Evolutionary conservation across 2,797 vertebrate genomes (phyloP).

Genomic region (Melanogrammus aeglefinus): DNA sequence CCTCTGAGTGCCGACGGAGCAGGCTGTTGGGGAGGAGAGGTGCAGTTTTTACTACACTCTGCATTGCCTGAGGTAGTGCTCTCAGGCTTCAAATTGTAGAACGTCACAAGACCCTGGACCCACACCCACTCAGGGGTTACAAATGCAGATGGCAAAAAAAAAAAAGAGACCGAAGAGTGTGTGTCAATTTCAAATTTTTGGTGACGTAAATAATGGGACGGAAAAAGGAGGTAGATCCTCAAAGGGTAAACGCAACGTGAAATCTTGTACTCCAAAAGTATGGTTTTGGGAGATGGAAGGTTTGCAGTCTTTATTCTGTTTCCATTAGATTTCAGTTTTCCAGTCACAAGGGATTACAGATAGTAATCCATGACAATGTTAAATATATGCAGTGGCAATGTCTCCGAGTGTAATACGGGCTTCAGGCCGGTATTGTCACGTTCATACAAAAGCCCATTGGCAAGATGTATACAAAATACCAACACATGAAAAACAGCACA

Average conservation of each 20-base stretch:
- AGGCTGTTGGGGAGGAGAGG: conserved; percentile 75
- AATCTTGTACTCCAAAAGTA: conserved; percentile 51
- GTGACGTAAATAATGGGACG: background rate
- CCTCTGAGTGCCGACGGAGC: conserved; percentile 64
- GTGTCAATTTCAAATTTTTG: conserved; percentile 38
- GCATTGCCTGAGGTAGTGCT: conserved; percentile 63
- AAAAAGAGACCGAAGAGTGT: conserved; percentile 43
- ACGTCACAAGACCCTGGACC: conserved; percentile 76
- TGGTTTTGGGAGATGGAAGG: conserved; percentile 53
- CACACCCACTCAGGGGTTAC: conserved; percentile 50
- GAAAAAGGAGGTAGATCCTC: background rate
- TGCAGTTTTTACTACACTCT: conserved; percentile 76
- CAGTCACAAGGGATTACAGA: conserved; percentile 50
- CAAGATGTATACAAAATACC: conserved; percentile 52
- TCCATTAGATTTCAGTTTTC: conserved; percentile 44
- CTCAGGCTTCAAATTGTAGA: conserved; percentile 73
- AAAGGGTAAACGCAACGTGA: conserved; percentile 24
- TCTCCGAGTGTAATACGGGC: conserved; percentile 52
- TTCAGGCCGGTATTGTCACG: conserved; percentile 76
- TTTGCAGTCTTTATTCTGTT: conserved; percentile 45
- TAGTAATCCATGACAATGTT: conserved; percentile 67
- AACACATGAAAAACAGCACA: conserved; percentile 26
- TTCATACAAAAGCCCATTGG: conserved; percentile 69
- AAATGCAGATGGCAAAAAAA: conserved; percentile 45
- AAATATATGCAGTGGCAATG: conserved; percentile 52